Evolutionary conservation across 2,888 invertebrate species (phyloP).

Genomic region (Gandaritis pyraliata): DNA sequence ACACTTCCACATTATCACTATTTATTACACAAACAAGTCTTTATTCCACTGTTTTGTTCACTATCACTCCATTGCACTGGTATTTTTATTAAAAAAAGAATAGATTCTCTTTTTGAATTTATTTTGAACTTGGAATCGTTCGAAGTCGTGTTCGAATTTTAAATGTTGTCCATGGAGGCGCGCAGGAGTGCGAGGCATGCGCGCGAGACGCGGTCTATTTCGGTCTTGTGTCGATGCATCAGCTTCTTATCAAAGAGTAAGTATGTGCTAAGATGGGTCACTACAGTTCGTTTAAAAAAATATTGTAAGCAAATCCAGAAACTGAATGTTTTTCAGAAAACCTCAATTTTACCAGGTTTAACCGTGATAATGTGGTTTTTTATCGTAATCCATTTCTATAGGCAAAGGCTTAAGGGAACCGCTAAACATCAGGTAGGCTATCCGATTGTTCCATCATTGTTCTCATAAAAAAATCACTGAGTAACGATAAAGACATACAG

Average conservation of each 20-base stretch:
- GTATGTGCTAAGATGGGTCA: slow-evolving; percentile 46
- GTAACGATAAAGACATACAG: not conserved
- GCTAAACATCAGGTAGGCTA: no score
- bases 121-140: slow-evolving; percentile 18
- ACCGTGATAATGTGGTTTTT: no score
- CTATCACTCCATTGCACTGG: slow-evolving; percentile 46
- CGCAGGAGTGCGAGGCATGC: slow-evolving; percentile 64
- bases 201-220: slow-evolving; percentile 75
- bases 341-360: no score
- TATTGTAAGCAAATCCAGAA: not conserved
- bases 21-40: slow-evolving; percentile 37
- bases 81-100: slow-evolving; percentile 31
- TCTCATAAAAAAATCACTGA: no score
- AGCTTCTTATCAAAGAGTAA: slow-evolving; percentile 73
- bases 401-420: no score
- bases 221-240: slow-evolving; percentile 66
- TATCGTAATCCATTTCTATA: no score
- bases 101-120: slow-evolving; percentile 7
- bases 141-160: slow-evolving; percentile 43
- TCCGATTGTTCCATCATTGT: no score
- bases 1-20: slow-evolving; percentile 53
- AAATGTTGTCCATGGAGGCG: slow-evolving; percentile 58
- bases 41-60: slow-evolving; percentile 20
- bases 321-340: no score
- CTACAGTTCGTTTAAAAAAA: no score